Evolutionary conservation across 2,797 vertebrate species (phyloP).

Genomic region (Champsocephalus gunnari): DNA sequence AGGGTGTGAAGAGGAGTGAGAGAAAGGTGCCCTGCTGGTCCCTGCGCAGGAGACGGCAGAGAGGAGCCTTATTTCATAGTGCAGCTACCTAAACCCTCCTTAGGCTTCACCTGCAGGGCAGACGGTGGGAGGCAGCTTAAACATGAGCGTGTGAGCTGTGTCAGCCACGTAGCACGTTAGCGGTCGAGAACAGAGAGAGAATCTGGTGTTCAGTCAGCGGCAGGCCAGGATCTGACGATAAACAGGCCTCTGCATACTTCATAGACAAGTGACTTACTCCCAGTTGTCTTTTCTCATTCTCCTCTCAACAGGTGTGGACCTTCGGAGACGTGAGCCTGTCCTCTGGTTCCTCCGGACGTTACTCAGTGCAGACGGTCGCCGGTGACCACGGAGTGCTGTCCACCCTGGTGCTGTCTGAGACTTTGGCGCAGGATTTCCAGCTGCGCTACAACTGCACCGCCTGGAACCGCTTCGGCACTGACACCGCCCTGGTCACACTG

Average conservation of each 20-base stretch:
- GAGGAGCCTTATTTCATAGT: constrained; percentile 62
- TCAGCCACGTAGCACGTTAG: constrained; percentile 50
- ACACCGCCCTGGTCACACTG: constrained; percentile 75
- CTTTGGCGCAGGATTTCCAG: constrained; percentile 87
- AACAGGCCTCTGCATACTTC: constrained; percentile 40
- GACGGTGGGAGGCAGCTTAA: constrained; percentile 78
- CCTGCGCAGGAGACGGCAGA: constrained; percentile 44
- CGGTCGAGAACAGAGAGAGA: constrained; percentile 60
- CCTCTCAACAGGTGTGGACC: constrained; percentile 87
- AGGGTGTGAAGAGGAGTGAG: constrained; percentile 81
- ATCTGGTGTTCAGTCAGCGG: constrained; percentile 40
- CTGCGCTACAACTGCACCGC: constrained; percentile 83
- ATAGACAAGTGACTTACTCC: constrained; percentile 31
- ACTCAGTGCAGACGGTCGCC: constrained; percentile 90
- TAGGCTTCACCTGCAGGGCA: constrained; percentile 76
- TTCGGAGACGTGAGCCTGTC: constrained; percentile 89
- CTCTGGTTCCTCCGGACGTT: constrained; percentile 87
- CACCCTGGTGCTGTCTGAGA: constrained; percentile 89
- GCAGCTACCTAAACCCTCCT: constrained; percentile 68
- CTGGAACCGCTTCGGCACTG: constrained; percentile 81
- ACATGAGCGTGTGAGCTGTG: constrained; percentile 69
- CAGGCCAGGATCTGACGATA: constrained; percentile 54
- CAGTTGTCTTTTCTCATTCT: constrained; percentile 17
- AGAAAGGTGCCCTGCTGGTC: constrained; percentile 74
- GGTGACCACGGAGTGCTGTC: constrained; percentile 87